Evolutionary conservation across 2,797 vertebrate species (phyloP).

Genomic region (Sciaenops ocellatus): DNA sequence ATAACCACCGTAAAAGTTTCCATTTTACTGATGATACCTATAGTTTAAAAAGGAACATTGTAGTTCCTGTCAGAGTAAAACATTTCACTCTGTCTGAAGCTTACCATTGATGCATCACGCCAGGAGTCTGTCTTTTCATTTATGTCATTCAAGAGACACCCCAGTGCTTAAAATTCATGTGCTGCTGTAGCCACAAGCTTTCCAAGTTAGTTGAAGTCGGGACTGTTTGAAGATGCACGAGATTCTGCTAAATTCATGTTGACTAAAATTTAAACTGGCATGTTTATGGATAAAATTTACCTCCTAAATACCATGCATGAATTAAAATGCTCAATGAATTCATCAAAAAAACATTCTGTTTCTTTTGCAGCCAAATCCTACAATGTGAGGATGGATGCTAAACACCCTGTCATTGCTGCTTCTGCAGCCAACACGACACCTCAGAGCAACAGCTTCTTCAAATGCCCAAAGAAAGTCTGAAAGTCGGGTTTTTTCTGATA

Average conservation of each 20-base stretch:
- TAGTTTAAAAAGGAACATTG: conserved; percentile 1
- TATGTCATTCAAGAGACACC: conserved; percentile 44
- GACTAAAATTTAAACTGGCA: conserved; percentile 2
- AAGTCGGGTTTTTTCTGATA: conserved; percentile 45
- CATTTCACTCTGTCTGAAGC: background rate
- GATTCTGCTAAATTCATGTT: background rate
- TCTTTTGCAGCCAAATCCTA: conserved; percentile 89
- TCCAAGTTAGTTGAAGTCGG: background rate
- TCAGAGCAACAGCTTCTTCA: conserved; percentile 89
- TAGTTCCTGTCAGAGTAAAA: background rate
- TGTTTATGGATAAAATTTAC: background rate
- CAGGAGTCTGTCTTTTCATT: conserved; percentile 38
- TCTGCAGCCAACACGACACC: conserved; percentile 56
- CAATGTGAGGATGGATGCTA: conserved; percentile 85
- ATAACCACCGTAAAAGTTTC: conserved; percentile 12
- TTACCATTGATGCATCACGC: background rate
- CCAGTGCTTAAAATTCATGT: conserved; percentile 7
- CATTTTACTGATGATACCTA: background rate
- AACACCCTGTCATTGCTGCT: conserved; percentile 82
- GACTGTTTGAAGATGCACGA: background rate
- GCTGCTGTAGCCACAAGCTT: background rate
- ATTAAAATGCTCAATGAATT: conserved; percentile 11
- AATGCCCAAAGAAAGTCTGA: conserved; percentile 83
- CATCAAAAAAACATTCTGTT: background rate
- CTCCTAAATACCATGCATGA: background rate